Evolutionary conservation across 2,797 vertebrate genomes (phyloP).

Genomic region (Otus scops): DNA sequence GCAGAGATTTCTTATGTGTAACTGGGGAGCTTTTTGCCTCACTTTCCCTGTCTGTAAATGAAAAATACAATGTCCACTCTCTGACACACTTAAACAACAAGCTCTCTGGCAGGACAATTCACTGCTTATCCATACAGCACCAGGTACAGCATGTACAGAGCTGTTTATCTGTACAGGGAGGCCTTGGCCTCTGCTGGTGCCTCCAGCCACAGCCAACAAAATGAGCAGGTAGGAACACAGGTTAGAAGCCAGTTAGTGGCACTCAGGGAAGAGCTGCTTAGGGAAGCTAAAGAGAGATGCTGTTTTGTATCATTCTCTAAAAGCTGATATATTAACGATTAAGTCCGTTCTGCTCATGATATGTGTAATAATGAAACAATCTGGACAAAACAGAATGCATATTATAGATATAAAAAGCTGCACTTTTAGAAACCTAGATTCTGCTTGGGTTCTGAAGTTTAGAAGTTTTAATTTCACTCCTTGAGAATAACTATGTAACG

Average conservation of each 20-base stretch:
- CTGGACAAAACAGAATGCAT: background rate
- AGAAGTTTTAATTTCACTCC: background rate
- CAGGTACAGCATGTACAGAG: background rate
- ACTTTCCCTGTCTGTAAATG: background rate
- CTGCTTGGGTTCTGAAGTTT: background rate
- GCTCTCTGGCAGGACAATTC: background rate
- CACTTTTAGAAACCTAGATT: background rate
- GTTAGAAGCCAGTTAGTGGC: background rate
- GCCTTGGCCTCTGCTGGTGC: background rate
- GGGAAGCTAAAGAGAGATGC: background rate
- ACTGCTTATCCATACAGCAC: background rate
- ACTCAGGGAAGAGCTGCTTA: background rate
- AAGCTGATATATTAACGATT: background rate
- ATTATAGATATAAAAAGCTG: background rate
- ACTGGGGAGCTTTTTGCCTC: background rate
- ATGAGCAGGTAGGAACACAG: background rate
- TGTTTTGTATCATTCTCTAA: background rate
- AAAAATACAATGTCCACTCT: background rate
- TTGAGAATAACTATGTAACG: background rate
- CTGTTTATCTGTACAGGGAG: background rate
- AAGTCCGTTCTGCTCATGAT: background rate
- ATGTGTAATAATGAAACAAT: background rate
- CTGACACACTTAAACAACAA: background rate
- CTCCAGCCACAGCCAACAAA: background rate
- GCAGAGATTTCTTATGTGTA: background rate